These are phyloP conservation scores for Nemapogon koenigi DNA, from an alignment of 2,888 invertebrate species.

Conservation along the genomic window DNA sequence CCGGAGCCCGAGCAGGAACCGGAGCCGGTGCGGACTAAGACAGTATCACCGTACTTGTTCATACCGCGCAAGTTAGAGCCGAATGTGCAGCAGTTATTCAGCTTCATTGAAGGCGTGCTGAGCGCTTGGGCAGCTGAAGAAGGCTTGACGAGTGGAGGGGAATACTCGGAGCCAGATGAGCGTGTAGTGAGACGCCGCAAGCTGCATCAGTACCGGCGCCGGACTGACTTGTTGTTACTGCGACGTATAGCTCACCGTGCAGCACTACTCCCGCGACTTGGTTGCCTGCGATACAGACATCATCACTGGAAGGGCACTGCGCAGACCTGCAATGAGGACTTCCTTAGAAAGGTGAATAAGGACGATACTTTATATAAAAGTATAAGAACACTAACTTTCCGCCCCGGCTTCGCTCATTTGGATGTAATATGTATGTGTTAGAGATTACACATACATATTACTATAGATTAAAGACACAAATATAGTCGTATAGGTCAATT, in stretches of 20 bases:
- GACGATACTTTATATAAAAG: too few relatives aligned
- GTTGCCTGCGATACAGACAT: conserved; percentile 76
- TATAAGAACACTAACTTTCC: too few relatives aligned
- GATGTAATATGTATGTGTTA: neutral
- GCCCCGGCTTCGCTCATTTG: too few relatives aligned
- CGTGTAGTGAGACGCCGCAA: conserved; percentile 67
- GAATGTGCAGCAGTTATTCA: conserved; percentile 81
- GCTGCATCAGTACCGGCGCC: conserved; percentile 67
- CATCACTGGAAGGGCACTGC: conserved; percentile 87
- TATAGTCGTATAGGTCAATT: too few relatives aligned
- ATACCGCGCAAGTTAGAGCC: conserved; percentile 70
- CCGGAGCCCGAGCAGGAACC: conserved; percentile 38
- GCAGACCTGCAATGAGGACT: conserved; percentile 87
- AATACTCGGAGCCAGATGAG: conserved; percentile 77
- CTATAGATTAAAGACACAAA: neutral
- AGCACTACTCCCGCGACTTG: conserved; percentile 71
- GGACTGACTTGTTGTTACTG: conserved; percentile 72
- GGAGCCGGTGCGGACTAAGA: conserved; percentile 46
- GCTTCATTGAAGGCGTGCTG: conserved; percentile 80
- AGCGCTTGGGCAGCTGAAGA: conserved; percentile 81
- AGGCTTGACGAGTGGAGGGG: conserved; percentile 74
- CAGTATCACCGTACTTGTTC: conserved; percentile 57
- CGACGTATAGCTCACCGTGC: conserved; percentile 74
- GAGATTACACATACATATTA: neutral
- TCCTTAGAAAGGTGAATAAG: conserved; percentile 87